Evolutionary conservation across 2,113 vertebrate genomes (phyloP).

Genomic region (Lucifuga dentata): DNA sequence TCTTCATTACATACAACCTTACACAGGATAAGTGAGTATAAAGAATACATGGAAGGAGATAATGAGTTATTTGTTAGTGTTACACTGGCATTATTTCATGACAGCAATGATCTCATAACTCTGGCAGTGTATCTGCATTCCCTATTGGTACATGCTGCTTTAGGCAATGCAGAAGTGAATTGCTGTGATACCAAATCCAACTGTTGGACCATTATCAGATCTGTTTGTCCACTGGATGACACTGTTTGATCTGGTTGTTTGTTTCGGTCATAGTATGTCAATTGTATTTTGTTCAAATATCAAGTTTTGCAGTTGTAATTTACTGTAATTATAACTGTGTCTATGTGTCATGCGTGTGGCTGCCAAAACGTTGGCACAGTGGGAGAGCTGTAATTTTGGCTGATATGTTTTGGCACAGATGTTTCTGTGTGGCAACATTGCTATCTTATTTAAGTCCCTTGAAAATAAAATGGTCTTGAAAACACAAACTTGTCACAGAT

Average conservation of each 20-base stretch:
- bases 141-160: not conserved
- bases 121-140: not conserved
- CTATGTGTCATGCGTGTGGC: too few species aligned
- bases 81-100: too few species aligned
- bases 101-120: too few species aligned
- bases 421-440: constrained; percentile 25
- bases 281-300: not conserved
- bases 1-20: too few species aligned
- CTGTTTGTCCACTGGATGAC: not conserved
- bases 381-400: not conserved
- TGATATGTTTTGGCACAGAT: constrained; percentile 6
- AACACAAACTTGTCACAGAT: not conserved
- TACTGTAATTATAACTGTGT: not conserved
- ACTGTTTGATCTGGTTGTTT: constrained; percentile 2
- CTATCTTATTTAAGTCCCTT: not conserved
- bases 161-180: constrained; percentile 14
- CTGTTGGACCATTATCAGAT: constrained; percentile 15
- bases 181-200: constrained; percentile 34
- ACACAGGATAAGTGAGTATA: too few species aligned
- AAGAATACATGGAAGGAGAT: too few species aligned
- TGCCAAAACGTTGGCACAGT: constrained; percentile 8
- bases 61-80: too few species aligned
- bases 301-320: not conserved
- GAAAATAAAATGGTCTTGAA: not conserved
- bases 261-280: not conserved